Conservation (phyloP, 1,140 invertebrate species). For the Asobara japonica region DNA sequence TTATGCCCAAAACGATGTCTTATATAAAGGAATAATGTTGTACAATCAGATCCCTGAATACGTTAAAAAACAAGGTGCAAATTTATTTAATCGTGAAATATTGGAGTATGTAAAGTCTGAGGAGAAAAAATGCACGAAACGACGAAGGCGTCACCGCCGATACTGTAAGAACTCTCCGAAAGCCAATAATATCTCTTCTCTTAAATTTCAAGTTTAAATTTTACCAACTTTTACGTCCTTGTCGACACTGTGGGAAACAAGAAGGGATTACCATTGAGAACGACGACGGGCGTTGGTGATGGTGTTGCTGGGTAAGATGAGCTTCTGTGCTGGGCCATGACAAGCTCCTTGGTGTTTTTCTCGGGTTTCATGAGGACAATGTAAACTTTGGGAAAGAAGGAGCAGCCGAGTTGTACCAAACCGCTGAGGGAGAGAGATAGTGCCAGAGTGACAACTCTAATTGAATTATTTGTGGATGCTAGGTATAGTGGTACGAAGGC, state of each 20-base stretch:
- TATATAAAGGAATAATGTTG: too few relatives aligned
- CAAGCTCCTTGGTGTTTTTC: constrained; percentile 74
- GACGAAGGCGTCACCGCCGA: too few relatives aligned
- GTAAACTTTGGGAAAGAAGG: constrained; percentile 74
- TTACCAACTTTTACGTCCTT: constrained; percentile 29
- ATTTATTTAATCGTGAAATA: too few relatives aligned
- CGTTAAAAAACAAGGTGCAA: too few relatives aligned
- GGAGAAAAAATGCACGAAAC: too few relatives aligned
- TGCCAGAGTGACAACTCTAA: constrained; percentile 69
- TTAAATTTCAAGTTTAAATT: too few relatives aligned
- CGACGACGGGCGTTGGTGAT: constrained; percentile 40
- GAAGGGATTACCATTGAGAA: constrained; percentile 44
- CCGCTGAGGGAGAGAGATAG: constrained; percentile 69
- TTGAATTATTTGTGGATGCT: constrained; percentile 65
- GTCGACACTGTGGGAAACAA: constrained; percentile 29
- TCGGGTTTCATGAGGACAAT: constrained; percentile 75
- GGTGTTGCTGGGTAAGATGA: constrained; percentile 48
- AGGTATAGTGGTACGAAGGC: constrained; percentile 77
- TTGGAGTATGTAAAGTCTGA: too few relatives aligned
- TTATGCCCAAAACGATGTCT: too few relatives aligned
- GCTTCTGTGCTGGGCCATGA: constrained; percentile 64
- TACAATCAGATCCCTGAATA: too few relatives aligned
- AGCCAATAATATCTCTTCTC: too few relatives aligned
- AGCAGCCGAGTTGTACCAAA: constrained; percentile 66
- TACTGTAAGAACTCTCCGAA: too few relatives aligned